These are phyloP conservation scores for Rhinoderma darwinii DNA, from an alignment of 2,113 vertebrate species.

Conservation along the genomic window DNA sequence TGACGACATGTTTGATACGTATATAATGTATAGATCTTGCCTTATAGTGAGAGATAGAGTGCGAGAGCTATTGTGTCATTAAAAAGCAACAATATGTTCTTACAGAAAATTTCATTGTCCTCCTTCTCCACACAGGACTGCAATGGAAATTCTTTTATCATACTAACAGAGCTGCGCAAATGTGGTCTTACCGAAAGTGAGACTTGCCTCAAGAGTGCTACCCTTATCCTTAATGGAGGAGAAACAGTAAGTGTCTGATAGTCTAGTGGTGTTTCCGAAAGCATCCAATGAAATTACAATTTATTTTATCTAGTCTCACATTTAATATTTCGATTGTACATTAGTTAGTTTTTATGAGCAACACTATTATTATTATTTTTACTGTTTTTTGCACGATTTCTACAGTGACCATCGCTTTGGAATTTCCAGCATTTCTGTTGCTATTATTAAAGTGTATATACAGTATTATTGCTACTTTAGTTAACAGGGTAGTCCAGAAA, in stretches of 20 bases:
- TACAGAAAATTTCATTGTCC: background rate
- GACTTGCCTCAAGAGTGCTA: conserved; percentile 84
- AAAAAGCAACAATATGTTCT: background rate
- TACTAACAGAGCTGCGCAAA: conserved; percentile 82
- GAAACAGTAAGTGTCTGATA: conserved; percentile 73
- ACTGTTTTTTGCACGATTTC: no score
- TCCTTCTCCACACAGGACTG: conserved; percentile 66
- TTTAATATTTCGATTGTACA: no score
- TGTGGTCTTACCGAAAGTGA: conserved; percentile 81
- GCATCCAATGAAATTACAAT: background rate
- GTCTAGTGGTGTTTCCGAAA: background rate
- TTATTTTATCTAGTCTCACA: no score
- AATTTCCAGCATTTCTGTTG: background rate
- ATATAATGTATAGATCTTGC: background rate
- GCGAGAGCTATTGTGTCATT: no score
- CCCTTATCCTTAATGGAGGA: conserved; percentile 71
- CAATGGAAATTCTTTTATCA: conserved; percentile 69
- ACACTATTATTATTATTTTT: no score
- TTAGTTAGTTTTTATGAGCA: no score
- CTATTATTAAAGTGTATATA: no score
- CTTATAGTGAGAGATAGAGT: no score
- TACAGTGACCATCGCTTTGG: no score
- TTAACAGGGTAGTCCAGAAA: no score
- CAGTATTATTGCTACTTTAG: no score
- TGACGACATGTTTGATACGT: background rate